phyloP scores from a whole-genome alignment of 2,797 vertebrate genomes.

The Acanthurus leucopareius region DNA sequence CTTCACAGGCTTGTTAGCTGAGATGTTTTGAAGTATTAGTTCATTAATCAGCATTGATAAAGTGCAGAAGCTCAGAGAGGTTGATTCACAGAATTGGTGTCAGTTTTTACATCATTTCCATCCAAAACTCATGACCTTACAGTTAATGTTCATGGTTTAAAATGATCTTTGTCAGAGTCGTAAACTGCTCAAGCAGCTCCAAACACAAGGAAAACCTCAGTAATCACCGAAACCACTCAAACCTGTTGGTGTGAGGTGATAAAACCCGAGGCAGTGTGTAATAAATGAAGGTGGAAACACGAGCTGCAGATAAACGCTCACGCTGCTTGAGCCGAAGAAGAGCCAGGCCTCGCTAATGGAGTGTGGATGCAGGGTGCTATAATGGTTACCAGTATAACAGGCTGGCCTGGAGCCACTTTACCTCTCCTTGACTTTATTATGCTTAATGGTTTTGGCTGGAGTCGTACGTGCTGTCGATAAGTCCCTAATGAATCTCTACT shows the following conservation, averaged over 20 bases:
- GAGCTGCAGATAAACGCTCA: too few relatives aligned
- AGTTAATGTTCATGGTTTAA: too few relatives aligned
- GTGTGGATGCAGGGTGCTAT: conserved; percentile 10
- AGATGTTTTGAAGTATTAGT: too few relatives aligned
- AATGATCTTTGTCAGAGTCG: too few relatives aligned
- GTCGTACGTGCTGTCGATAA: conserved; percentile 26
- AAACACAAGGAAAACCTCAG: neutral
- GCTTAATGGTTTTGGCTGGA: conserved; percentile 37
- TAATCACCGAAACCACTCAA: neutral
- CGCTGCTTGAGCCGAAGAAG: conserved; percentile 3
- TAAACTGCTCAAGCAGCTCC: too few relatives aligned
- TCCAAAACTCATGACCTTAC: too few relatives aligned
- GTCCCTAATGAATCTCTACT: conserved; percentile 43
- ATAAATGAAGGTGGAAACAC: conserved; percentile 3
- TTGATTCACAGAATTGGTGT: too few relatives aligned
- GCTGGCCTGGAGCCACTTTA: conserved; percentile 48
- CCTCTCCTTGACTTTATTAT: conserved; percentile 38
- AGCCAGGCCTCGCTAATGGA: conserved; percentile 37
- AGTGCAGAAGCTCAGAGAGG: too few relatives aligned
- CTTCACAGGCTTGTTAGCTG: too few relatives aligned
- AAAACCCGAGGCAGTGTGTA: neutral
- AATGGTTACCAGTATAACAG: conserved; percentile 51
- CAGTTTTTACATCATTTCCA: too few relatives aligned
- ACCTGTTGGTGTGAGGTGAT: neutral
- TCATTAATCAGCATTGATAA: too few relatives aligned